A percentile compares a stretch with the other conserved stretches of the same genome.
Conservation (phyloP, 2,797 vertebrate species). For the Rallus crepitans region DNA sequence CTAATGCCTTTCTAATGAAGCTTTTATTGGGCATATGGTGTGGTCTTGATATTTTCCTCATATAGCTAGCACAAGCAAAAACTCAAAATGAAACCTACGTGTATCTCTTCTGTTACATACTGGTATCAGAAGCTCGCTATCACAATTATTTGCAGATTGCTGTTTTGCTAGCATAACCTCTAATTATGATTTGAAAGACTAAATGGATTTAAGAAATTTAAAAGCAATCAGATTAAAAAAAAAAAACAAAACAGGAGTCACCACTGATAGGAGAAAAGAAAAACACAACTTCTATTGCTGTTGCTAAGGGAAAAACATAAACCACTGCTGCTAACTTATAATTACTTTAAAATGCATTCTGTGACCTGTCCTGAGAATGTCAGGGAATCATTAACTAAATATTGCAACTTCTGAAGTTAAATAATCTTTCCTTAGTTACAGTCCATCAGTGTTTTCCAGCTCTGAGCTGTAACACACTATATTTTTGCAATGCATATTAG, state of each 20-base stretch:
- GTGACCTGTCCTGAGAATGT: slow-evolving; percentile 8
- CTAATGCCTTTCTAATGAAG: slow-evolving; percentile 81
- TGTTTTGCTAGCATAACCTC: slow-evolving; percentile 21
- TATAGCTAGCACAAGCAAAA: slow-evolving; percentile 34
- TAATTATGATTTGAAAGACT: slow-evolving; percentile 28
- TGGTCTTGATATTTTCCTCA: slow-evolving; percentile 59
- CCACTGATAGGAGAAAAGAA: background rate
- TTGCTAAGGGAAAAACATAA: background rate
- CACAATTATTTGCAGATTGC: slow-evolving; percentile 12
- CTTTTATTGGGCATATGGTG: slow-evolving; percentile 78
- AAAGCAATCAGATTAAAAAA: background rate
- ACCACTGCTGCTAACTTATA: background rate
- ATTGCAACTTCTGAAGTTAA: slow-evolving; percentile 4
- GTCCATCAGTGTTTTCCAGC: background rate
- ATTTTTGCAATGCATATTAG: background rate
- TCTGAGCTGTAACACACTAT: background rate
- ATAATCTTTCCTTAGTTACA: background rate
- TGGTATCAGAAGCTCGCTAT: background rate
- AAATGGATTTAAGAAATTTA: background rate
- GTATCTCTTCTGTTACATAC: background rate
- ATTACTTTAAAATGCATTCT: background rate
- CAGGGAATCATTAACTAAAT: background rate
- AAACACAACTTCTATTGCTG: background rate
- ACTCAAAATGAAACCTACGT: slow-evolving; percentile 40
- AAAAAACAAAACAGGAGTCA: background rate